Evolutionary conservation across 2,113 vertebrate species (phyloP), one percentile per base, ranked within the genome.

Genomic region (Hassar affinis): DNA sequence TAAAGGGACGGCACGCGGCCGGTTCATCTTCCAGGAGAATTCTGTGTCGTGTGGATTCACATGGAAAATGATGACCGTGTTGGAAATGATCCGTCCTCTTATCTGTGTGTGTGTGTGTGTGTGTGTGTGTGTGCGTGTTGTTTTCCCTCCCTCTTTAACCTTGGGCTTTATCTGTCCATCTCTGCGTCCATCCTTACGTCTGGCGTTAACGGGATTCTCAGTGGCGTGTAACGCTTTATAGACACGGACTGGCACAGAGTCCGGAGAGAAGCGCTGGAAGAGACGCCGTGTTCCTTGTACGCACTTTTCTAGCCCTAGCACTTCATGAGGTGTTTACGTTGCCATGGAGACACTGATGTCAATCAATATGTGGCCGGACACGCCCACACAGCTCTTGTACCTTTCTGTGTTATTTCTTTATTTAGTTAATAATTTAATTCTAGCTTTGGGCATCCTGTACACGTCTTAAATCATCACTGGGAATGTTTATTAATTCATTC

Each of bases 21-120:
- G 0, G 81, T 90, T 51, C 12, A 22, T 47, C 27, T 57, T 83
- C 8, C 49, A n/a, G 20, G 49, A 49, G 69, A 83, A 62, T 49
- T 35, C 54, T 2, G 51, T n/a, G 69, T 81, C 75, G 54, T 84
- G 71, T 42, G 54, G 61, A 56, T 66, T 76, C 64, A 77, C 38
- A 45, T 54, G 33, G 76, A 85, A 72, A 78, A 71, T 57, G 61
- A 59, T 27, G 45, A 56, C 64, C 15, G 6, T 51, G 17, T 71
- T 5, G 11, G 20, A 20, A 66, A 33, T 17, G 3, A 45, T 54
- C 30, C 33, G 45, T 38, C 45, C n/a, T 74, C 11, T 75, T 20
- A 45, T 59, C 54, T 83, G 74, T 78, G 20, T 11, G 35, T 66
- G 3, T 84, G n/a, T n/a, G n/a, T n/a, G n/a, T n/a, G n/a, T n/a